These are phyloP conservation scores for Drosophila jambulina DNA, from an alignment of 1,140 invertebrate species.

Conservation along the genomic window DNA sequence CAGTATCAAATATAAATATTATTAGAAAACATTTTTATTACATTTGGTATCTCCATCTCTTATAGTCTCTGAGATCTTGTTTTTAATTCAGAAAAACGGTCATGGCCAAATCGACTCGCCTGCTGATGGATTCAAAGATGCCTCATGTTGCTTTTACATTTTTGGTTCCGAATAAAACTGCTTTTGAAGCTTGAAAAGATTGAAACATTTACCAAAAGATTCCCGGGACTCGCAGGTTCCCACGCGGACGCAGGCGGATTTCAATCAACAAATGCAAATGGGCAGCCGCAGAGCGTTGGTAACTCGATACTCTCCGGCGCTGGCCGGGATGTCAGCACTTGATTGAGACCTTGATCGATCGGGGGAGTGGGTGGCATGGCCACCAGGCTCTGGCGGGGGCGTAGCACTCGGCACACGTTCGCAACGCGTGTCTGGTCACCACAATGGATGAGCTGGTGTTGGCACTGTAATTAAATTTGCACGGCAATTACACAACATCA, in stretches of 20 bases:
- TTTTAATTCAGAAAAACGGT: neutral
- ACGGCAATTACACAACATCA: slow-evolving; percentile 83
- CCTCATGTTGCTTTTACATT: neutral
- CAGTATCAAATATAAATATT: too few relatives aligned
- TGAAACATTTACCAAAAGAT: neutral
- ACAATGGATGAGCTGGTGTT: slow-evolving; percentile 44
- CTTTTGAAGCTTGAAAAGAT: neutral
- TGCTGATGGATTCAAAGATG: neutral
- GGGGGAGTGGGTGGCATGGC: neutral
- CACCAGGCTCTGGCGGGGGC: slow-evolving; percentile 13
- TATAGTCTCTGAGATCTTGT: neutral
- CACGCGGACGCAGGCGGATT: slow-evolving; percentile 52
- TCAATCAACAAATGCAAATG: slow-evolving; percentile 76
- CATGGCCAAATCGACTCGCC: neutral
- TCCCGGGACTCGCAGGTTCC: slow-evolving; percentile 17
- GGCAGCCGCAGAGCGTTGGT: slow-evolving; percentile 25
- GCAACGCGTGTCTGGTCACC: slow-evolving; percentile 47
- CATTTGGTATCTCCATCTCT: neutral
- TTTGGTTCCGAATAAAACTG: too few relatives aligned
- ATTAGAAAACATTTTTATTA: too few relatives aligned
- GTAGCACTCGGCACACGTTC: slow-evolving; percentile 22
- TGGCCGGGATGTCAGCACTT: slow-evolving; percentile 69
- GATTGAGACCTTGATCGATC: slow-evolving; percentile 74
- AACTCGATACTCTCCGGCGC: slow-evolving; percentile 59
- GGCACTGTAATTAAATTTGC: slow-evolving; percentile 84